Evolutionary conservation across 1,140 invertebrate genomes (phyloP), one percentile per base, ranked within the genome.

Genomic region (Drosophila arawakana): DNA sequence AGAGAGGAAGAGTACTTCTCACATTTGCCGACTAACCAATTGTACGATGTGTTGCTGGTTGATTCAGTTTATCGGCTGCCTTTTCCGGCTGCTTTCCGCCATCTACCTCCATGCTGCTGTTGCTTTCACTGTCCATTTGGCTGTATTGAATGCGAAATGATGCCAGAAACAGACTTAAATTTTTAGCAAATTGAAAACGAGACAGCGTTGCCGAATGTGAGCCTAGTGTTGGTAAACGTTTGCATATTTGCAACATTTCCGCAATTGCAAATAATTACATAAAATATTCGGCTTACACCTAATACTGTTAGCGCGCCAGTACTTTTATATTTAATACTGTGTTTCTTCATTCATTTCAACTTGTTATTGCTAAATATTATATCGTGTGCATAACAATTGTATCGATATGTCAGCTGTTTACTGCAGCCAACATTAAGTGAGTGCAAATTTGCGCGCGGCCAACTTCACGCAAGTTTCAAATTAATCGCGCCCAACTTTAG

Each of bases 31-130:
- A 59, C 70, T 59, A 9, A 67, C 55, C 63, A 13, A 25, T 49
- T 15, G 50, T 44, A 41, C 11, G 25, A 3, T 55, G 41, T 7
- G 25, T 11, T 13, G 13, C 8, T n/a, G 57, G 3, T 21, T 52
- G 25, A 25, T 37, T 18, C 11, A 21, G n/a, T 21, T 44, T 47
- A 25, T 34, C 69, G 18, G 15, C 50, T 8, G 10, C n/a, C n/a
- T 43, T 44, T 2, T 59, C 55, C 5, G 25, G 3, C 25, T 39
- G 55, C n/a, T 47, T 47, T 0, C 7, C 21, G 3, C 21, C 44
- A 63, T 62, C 58, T 11, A 60, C n/a, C 8, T 71, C 60, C 67
- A 71, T 75, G 66, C 72, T 63, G 35, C 61, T 65, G 11, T 44
- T 63, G 41, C 41, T 71, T 6, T 65, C 60, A 25, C 54, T 43